Base-by-base conservation (phyloP, 2,113 vertebrate species). In the Butorides virescens region DNA sequence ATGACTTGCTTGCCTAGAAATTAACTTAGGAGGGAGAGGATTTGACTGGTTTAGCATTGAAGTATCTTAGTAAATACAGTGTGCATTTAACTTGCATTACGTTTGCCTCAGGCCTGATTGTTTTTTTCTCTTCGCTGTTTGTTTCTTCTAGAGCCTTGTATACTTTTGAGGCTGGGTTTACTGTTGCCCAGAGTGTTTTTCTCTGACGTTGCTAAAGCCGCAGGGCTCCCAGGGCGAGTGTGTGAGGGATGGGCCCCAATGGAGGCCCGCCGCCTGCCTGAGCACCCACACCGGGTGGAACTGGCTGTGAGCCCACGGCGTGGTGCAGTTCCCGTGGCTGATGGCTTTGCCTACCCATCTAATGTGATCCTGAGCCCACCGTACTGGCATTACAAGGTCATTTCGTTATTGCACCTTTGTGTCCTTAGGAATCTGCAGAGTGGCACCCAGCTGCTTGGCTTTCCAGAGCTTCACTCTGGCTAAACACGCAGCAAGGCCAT, bases 211-310 rank as follows among this genome's bases (percentile, higher is more conserved):
- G 27, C 44, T 49, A 2, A 30, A 71, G 42, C 83, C 7, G 2
- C n/a, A 16, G 72, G 29, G 53, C 32, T 88, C 25, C 10, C 9
- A 3, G 30, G 47, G 44, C 0, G 8, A 9, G 19, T 2, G 3
- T 32, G 39, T 32, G 39, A 25, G 32, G 27, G 34, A 5, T 5
- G 5, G 8, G 11, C 11, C 29, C 26, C 0, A 2, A 5, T 11
- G 23, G 32, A 52, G 29, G 22, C 18, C 52, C 5, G 5, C 21
- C 0, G 2, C 19, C 34, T 11, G n/a, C 56, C 37, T 22, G 7
- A 4, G n/a, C 2, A 2, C 61, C 21, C 12, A 4, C 7, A 0
- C 21, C 0, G 2, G 8, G 34, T 7, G 26, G 23, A 20, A 1
- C 15, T 14, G 76, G 1, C 73, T 2, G 2, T 21, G 55, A 78